Evolutionary conservation across 2,797 vertebrate species (phyloP).

Genomic region (Sebastiscus tertius): DNA sequence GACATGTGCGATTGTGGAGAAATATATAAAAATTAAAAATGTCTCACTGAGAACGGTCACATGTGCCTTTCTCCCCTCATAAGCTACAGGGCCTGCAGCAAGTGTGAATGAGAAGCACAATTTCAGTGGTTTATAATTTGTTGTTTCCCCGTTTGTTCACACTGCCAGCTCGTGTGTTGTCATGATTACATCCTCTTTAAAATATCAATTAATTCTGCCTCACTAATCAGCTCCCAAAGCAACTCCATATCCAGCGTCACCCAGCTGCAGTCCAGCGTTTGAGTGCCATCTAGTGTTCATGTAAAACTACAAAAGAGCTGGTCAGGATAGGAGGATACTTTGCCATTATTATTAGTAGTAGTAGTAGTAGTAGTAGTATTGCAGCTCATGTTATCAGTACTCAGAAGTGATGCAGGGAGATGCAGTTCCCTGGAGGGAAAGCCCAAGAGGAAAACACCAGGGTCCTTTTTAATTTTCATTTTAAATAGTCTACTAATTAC

Average conservation of each 20-base stretch:
- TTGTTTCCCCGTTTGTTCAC: neutral
- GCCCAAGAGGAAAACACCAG: neutral
- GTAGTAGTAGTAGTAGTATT: too few relatives aligned
- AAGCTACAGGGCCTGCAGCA: neutral
- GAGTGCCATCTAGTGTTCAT: slow-evolving; percentile 46
- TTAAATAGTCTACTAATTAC: neutral
- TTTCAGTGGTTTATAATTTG: neutral
- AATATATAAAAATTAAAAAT: too few relatives aligned
- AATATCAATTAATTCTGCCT: slow-evolving; percentile 14
- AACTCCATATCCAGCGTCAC: neutral
- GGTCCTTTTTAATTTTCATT: neutral
- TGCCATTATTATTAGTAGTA: too few relatives aligned
- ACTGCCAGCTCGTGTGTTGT: slow-evolving; percentile 10
- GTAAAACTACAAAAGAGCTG: neutral
- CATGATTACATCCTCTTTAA: slow-evolving; percentile 18
- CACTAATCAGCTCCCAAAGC: neutral
- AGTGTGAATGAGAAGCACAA: neutral
- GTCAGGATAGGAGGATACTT: neutral
- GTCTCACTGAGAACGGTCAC: neutral
- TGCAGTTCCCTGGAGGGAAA: neutral
- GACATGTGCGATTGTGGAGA: slow-evolving; percentile 7
- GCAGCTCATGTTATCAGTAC: too few relatives aligned
- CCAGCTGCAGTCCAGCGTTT: neutral
- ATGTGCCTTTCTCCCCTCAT: neutral
- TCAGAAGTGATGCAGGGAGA: neutral